Evolutionary conservation across 2,797 vertebrate genomes (phyloP).

Genomic region (Enteromius paludinosus): DNA sequence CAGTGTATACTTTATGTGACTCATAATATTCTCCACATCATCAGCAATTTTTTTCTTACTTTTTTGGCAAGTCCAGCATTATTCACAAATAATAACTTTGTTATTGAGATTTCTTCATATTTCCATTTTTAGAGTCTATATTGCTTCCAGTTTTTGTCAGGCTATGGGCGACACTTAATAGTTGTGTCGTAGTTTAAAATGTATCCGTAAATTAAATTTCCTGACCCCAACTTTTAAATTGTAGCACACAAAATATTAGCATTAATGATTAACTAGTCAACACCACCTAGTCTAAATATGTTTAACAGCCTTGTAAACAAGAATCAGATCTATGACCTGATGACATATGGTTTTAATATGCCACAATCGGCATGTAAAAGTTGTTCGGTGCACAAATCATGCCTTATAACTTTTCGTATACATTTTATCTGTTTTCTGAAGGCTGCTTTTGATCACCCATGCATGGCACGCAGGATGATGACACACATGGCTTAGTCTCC

Average conservation of each 20-base stretch:
- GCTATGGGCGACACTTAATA: neutral
- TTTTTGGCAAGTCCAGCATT: neutral
- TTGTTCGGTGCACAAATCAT: neutral
- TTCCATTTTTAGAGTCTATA: neutral
- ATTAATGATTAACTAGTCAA: neutral
- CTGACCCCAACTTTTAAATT: neutral
- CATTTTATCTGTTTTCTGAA: slow-evolving; percentile 15
- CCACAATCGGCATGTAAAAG: neutral
- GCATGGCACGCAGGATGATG: slow-evolving; percentile 27
- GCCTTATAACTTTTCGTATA: neutral
- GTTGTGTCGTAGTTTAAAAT: neutral
- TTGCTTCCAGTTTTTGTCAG: neutral
- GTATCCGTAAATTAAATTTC: neutral
- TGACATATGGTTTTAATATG: slow-evolving; percentile 9
- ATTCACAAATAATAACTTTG: neutral
- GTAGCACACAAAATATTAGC: neutral
- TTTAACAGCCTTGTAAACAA: neutral
- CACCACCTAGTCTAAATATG: neutral
- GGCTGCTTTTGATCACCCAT: slow-evolving; percentile 27
- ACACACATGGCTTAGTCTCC: slow-evolving; percentile 38
- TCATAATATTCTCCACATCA: neutral
- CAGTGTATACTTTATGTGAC: neutral
- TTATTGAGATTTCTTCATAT: neutral
- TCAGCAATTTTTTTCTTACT: neutral
- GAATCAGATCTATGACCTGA: neutral